Conservation (phyloP, 2,888 invertebrate species). For the Himalopsyche tibetana region DNA sequence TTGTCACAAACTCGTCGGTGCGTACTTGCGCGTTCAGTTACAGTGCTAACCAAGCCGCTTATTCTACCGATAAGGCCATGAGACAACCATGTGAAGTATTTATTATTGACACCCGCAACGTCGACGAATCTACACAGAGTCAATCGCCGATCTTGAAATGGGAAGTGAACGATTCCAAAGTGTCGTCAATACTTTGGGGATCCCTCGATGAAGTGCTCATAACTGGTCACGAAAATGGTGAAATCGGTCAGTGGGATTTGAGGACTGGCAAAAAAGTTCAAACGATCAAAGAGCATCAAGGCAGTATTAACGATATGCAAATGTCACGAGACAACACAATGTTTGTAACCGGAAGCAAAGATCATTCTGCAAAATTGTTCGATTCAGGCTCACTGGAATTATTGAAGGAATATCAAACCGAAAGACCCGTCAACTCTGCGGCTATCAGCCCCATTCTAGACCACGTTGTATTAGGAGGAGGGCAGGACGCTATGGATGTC, state of each 20-base stretch:
- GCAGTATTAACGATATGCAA: constrained; percentile 97
- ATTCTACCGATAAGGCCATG: constrained; percentile 95
- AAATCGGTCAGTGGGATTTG: constrained; percentile 94
- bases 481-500: constrained; percentile 99
- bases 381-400: constrained; percentile 91
- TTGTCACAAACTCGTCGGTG: constrained; percentile 91
- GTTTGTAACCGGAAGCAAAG: constrained; percentile 98
- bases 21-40: constrained; percentile 95
- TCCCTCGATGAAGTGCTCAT: constrained; percentile 93
- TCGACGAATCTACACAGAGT: constrained; percentile 82
- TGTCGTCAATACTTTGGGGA: constrained; percentile 96
- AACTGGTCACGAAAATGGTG: constrained; percentile 96
- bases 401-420: constrained; percentile 97
- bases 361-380: constrained; percentile 96
- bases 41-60: constrained; percentile 93
- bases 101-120: constrained; percentile 88
- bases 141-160: constrained; percentile 87
- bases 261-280: constrained; percentile 90
- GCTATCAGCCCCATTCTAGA: constrained; percentile 96
- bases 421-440: constrained; percentile 98
- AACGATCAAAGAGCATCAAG: constrained; percentile 88
- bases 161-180: constrained; percentile 88
- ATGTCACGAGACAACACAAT: constrained; percentile 93
- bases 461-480: constrained; percentile 98
- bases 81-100: constrained; percentile 93